phyloP scores from a whole-genome alignment of 2,113 vertebrate species.

The Oreochromis niloticus region DNA sequence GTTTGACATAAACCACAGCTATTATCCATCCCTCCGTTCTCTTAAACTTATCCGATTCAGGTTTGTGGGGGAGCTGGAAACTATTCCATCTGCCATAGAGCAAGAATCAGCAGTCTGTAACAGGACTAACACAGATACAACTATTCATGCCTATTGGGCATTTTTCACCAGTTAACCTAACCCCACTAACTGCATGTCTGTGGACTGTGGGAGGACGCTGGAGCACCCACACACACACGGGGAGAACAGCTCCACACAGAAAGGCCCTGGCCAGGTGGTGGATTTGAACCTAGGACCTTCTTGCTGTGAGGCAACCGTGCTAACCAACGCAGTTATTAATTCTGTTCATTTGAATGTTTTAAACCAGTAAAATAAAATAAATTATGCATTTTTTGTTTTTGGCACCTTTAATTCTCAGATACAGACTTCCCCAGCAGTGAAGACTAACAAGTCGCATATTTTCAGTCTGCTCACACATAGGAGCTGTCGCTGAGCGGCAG shows the following conservation, averaged over 20 bases:
- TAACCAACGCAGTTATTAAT: background rate
- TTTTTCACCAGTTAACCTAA: background rate
- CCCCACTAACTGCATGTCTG: background rate
- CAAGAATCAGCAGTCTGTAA: background rate
- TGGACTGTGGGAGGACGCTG: background rate
- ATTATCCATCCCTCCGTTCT: background rate
- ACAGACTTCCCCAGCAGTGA: background rate
- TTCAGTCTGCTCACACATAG: background rate
- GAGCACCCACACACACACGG: background rate
- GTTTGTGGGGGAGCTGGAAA: background rate
- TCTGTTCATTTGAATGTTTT: background rate
- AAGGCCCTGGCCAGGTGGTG: background rate
- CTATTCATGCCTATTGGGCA: background rate
- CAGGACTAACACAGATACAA: background rate
- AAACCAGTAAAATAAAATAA: background rate
- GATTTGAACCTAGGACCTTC: background rate
- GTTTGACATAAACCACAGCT: background rate
- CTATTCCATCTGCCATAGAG: background rate
- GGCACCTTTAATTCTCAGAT: background rate
- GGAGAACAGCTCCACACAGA: background rate
- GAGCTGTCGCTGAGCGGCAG: background rate
- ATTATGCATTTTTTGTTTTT: background rate
- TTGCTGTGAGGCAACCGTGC: background rate
- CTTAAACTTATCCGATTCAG: background rate
- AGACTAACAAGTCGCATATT: background rate